Conservation (phyloP, 1,140 invertebrate genomes). For the Pygmarrhopalites habei region DNA sequence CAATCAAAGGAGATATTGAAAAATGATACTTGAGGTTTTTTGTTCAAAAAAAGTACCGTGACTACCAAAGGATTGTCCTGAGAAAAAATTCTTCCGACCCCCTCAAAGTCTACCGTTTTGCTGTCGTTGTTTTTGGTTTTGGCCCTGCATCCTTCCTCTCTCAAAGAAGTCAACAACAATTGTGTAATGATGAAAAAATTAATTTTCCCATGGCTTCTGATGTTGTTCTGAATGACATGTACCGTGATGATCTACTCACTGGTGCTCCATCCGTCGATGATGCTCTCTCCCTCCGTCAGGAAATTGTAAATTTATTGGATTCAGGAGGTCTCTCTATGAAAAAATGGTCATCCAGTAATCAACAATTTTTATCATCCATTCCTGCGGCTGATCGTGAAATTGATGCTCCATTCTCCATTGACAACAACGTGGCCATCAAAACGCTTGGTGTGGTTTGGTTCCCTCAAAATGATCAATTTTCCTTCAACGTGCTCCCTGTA, state of each 20-base stretch:
- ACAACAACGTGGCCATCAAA: background rate
- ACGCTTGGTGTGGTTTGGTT: slow-evolving; percentile 6
- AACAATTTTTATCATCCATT: background rate
- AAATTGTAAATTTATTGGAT: slow-evolving; percentile 40
- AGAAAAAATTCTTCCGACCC: slow-evolving; percentile 30
- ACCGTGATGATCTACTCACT: slow-evolving; percentile 8
- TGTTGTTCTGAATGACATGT: background rate
- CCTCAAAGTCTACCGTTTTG: slow-evolving; percentile 36
- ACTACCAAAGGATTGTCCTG: slow-evolving; percentile 45
- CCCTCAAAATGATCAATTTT: background rate
- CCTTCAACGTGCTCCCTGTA: slow-evolving; percentile 27
- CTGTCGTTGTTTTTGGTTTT: slow-evolving; percentile 43
- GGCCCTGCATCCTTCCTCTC: slow-evolving; percentile 41
- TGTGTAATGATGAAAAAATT: slow-evolving; percentile 34
- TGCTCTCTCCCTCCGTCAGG: slow-evolving; percentile 23
- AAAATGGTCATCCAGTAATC: slow-evolving; percentile 19
- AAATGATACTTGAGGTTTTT: no score
- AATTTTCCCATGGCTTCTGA: background rate
- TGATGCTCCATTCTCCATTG: background rate
- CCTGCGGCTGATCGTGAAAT: background rate
- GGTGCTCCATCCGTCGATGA: background rate
- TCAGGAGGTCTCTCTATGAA: slow-evolving; percentile 20
- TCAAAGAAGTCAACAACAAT: slow-evolving; percentile 39
- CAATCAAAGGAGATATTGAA: no score
- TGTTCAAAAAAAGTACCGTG: slow-evolving; percentile 14